phyloP scores from a whole-genome alignment of 2,113 vertebrate genomes.

The Vulpes lagopus region DNA sequence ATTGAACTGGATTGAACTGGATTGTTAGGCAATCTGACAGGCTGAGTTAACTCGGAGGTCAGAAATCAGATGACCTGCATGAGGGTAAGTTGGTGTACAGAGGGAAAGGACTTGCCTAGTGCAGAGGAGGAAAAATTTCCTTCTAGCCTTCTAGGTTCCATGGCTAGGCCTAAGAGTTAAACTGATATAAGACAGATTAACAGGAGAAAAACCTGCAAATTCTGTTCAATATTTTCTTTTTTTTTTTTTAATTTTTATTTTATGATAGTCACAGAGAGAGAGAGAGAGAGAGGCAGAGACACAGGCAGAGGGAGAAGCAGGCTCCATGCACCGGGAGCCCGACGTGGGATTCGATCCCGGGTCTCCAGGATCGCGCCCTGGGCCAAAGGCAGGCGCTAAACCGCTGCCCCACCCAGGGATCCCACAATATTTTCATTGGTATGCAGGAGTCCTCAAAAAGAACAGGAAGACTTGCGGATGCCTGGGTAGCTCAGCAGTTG shows the following conservation, averaged over 20 bases:
- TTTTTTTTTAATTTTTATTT: neutral
- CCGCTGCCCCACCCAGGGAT: no score
- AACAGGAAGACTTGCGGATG: neutral
- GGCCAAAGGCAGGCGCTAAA: no score
- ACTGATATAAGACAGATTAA: neutral
- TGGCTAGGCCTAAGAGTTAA: neutral
- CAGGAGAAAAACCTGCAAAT: neutral
- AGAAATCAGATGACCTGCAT: neutral
- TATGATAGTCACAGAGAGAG: no score
- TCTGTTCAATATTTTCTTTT: neutral
- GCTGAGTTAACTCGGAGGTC: neutral
- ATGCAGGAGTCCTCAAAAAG: neutral
- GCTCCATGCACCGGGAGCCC: no score
- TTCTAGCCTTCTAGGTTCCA: neutral
- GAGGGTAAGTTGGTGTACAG: neutral
- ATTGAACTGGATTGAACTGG: neutral
- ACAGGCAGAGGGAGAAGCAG: no score
- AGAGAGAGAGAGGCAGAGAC: no score
- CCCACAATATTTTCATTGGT: neutral
- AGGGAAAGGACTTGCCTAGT: neutral
- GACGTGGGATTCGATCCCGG: no score
- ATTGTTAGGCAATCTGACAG: neutral
- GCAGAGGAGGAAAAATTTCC: neutral
- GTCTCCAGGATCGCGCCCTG: no score
- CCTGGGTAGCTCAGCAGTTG: no score